phyloP scores from a whole-genome alignment of 1,140 invertebrate genomes.

The Mizuhopecten yessoensis region DNA sequence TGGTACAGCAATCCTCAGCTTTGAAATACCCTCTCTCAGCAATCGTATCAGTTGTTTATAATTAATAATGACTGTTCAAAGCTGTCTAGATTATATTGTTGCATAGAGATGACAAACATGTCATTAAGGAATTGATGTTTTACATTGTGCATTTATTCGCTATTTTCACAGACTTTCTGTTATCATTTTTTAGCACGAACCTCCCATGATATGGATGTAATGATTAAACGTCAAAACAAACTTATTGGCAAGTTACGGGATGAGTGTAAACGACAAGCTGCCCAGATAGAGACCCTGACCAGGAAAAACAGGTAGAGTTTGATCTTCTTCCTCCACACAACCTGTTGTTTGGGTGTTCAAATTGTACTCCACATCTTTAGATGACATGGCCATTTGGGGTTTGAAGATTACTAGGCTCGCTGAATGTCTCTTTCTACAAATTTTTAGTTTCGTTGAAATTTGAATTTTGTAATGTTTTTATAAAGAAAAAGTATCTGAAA shows the following conservation, averaged over 20 bases:
- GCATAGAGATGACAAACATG: too few species aligned
- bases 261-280: slow-evolving; percentile 78
- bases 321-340: too few species aligned
- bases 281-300: slow-evolving; percentile 75
- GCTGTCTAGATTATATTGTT: too few species aligned
- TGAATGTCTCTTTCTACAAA: background rate
- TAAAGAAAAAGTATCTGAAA: background rate
- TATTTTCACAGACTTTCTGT: background rate
- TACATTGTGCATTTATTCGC: too few species aligned
- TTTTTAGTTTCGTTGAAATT: background rate
- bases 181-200: slow-evolving; percentile 68
- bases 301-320: slow-evolving; percentile 78
- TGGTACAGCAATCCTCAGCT: slow-evolving; percentile 63
- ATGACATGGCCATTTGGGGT: too few species aligned
- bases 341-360: too few species aligned
- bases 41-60: too few species aligned
- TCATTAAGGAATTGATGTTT: too few species aligned
- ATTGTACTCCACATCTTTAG: too few species aligned
- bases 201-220: slow-evolving; percentile 77
- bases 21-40: too few species aligned
- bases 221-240: slow-evolving; percentile 78
- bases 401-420: too few species aligned
- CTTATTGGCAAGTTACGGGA: slow-evolving; percentile 77
- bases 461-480: background rate
- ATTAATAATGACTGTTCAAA: too few species aligned